Percentiles rank a stretch among this genome's conserved stretches.
These are phyloP conservation scores for Malurus splendens DNA, from an alignment of 2,797 vertebrate species.

Conservation along the genomic window DNA sequence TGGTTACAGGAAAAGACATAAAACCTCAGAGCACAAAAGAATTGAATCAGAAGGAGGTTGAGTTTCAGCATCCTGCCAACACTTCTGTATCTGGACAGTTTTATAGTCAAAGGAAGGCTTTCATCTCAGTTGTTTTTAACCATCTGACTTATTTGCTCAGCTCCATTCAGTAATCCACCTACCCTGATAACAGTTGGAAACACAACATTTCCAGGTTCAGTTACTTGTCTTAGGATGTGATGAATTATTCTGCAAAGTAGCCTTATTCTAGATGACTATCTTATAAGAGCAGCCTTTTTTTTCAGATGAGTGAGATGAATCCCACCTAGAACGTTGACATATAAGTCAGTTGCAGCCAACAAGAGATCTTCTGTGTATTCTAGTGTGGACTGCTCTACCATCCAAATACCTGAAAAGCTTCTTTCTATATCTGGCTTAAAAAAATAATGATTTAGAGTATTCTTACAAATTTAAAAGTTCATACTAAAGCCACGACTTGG, in stretches of 20 bases:
- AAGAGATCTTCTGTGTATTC: background rate
- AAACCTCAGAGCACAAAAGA: background rate
- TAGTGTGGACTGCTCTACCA: background rate
- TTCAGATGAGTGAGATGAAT: background rate
- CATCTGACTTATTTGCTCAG: background rate
- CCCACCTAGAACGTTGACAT: background rate
- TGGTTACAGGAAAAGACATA: background rate
- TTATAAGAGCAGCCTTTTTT: background rate
- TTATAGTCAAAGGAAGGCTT: background rate
- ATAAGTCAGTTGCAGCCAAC: background rate
- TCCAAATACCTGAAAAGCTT: background rate
- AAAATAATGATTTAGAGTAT: background rate
- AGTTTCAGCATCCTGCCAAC: background rate
- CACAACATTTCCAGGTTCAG: background rate
- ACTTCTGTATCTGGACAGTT: background rate
- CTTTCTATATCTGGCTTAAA: background rate
- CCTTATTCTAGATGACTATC: background rate
- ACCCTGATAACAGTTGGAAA: background rate
- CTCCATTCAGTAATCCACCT: background rate
- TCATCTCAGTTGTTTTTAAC: background rate
- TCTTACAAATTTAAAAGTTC: background rate
- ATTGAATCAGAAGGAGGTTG: background rate
- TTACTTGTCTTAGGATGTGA: background rate
- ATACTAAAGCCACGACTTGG: background rate
- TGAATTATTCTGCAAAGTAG: background rate